Percentiles rank a stretch among this genome's conserved stretches.
phyloP scores from a whole-genome alignment of 2,113 vertebrate genomes.

The Morone saxatilis region DNA sequence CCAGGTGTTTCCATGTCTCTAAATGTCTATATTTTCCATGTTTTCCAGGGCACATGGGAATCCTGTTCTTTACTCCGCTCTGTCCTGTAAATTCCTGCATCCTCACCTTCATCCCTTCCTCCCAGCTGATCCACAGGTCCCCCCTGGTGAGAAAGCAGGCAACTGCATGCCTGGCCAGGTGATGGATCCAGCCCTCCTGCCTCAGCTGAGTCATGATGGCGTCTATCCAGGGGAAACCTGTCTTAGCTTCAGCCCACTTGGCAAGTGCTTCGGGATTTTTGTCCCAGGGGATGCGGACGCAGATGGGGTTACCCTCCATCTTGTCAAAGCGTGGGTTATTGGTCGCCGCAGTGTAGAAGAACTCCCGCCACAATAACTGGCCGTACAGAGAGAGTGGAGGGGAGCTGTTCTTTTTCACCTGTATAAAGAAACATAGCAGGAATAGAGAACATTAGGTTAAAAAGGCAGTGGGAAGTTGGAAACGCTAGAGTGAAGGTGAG shows the following conservation, averaged over 20 bases:
- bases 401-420: conserved; percentile 86
- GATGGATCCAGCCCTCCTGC: conserved; percentile 87
- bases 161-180: conserved; percentile 85
- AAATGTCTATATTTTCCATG: too few species aligned
- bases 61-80: too few species aligned
- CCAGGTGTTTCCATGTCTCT: too few species aligned
- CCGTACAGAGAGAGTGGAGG: conserved; percentile 85
- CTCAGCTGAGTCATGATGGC: conserved; percentile 87
- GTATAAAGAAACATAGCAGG: not conserved
- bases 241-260: conserved; percentile 86
- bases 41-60: too few species aligned
- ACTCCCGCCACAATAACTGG: conserved; percentile 85
- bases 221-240: conserved; percentile 87
- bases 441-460: not conserved
- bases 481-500: too few species aligned
- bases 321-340: conserved; percentile 86
- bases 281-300: conserved; percentile 86
- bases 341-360: conserved; percentile 85
- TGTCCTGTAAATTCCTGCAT: not conserved
- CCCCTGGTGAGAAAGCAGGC: conserved; percentile 86
- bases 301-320: conserved; percentile 86
- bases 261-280: conserved; percentile 82
- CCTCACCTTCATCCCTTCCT: conserved; percentile 87
- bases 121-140: conserved; percentile 87
- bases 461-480: too few species aligned